Evolutionary conservation across 2,797 vertebrate genomes (phyloP).

Genomic region (Silurus lanzhouensis): DNA sequence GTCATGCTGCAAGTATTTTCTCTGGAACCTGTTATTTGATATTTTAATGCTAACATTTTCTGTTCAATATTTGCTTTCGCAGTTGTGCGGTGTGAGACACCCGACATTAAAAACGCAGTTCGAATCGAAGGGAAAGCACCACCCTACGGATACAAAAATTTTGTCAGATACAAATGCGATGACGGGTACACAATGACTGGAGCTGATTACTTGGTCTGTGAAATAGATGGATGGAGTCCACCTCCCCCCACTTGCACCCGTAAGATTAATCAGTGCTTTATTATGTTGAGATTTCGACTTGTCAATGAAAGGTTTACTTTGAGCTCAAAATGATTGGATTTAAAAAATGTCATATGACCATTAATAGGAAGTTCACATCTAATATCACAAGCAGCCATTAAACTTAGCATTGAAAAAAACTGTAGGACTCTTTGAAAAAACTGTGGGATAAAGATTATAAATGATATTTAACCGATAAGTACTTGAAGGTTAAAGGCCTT

Average conservation of each 20-base stretch:
- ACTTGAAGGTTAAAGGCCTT: not conserved
- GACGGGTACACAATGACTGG: not conserved
- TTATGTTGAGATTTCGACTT: not conserved
- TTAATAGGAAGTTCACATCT: not conserved
- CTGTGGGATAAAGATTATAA: not conserved
- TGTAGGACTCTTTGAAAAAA: not conserved
- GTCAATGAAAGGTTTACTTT: not conserved
- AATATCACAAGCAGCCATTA: not conserved
- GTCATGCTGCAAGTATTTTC: not conserved
- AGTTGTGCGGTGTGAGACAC: conserved; percentile 42
- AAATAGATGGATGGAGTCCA: conserved; percentile 52
- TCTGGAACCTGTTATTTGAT: not conserved
- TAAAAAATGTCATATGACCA: not conserved
- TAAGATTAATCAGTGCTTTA: conserved; percentile 46
- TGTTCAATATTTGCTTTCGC: not conserved
- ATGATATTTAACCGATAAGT: not conserved
- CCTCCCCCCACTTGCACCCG: conserved; percentile 53
- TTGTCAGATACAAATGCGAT: conserved; percentile 36
- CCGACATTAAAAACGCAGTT: rapidly evolving
- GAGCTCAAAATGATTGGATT: not conserved
- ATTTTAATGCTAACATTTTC: not conserved
- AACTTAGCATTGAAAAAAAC: not conserved
- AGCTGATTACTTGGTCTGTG: rapidly evolving
- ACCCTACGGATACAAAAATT: not conserved
- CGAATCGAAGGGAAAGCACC: not conserved